Percentiles rank a stretch among this genome's conserved stretches.
Evolutionary conservation across 2,888 invertebrate species (phyloP).

Genomic region (Hirtodrosophila alboralis): DNA sequence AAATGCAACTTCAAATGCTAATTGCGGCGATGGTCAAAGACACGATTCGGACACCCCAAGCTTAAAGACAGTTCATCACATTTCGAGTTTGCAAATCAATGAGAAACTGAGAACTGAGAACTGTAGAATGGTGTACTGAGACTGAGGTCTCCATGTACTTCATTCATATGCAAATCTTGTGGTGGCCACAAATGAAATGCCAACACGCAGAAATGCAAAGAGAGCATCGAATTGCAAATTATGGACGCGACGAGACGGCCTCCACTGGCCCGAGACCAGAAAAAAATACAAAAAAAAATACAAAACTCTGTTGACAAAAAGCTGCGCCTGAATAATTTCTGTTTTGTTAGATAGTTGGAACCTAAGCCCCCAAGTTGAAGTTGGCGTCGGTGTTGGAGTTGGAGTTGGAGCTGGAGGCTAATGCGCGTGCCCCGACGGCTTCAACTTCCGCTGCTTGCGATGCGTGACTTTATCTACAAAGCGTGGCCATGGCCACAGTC

Average conservation of each 20-base stretch:
- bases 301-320: slow-evolving; percentile 68
- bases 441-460: slow-evolving; percentile 70
- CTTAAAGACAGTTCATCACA: slow-evolving; percentile 73
- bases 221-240: slow-evolving; percentile 79
- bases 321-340: slow-evolving; percentile 72
- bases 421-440: slow-evolving; percentile 72
- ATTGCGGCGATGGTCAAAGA: slow-evolving; percentile 76
- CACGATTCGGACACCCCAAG: slow-evolving; percentile 48
- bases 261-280: not conserved
- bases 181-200: slow-evolving; percentile 76
- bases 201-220: slow-evolving; percentile 78
- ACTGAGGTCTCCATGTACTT: slow-evolving; percentile 12
- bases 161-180: slow-evolving; percentile 78
- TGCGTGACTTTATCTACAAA: slow-evolving; percentile 72
- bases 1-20: slow-evolving; percentile 79
- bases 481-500: slow-evolving; percentile 51
- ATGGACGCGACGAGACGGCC: slow-evolving; percentile 35
- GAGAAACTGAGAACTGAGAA: slow-evolving; percentile 17
- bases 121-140: not conserved
- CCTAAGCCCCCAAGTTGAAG: not conserved
- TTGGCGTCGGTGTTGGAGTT: slow-evolving; percentile 1
- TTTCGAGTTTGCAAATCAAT: slow-evolving; percentile 57
- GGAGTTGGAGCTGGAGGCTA: slow-evolving; percentile 23
- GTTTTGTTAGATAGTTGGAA: slow-evolving; percentile 46
- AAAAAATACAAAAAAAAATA: no score